Conservation (phyloP, 2,113 vertebrate genomes). For the Maccullochella peelii region DNA sequence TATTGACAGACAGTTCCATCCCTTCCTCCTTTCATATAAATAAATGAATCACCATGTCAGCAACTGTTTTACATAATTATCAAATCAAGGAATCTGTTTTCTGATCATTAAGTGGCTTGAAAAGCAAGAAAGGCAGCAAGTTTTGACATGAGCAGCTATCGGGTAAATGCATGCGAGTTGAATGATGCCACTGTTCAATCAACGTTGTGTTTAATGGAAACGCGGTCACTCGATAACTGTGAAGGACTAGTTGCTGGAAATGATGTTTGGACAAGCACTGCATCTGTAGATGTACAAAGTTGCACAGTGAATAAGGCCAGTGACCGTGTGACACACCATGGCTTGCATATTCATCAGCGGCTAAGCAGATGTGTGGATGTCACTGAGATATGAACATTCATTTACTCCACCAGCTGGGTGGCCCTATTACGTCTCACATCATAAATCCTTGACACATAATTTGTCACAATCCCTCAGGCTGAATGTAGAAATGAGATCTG, state of each 20-base stretch:
- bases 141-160: conserved; percentile 8
- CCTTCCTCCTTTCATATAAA: conserved; percentile 9
- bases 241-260: conserved; percentile 15
- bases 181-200: conserved; percentile 17
- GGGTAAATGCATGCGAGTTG: conserved; percentile 4
- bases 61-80: conserved; percentile 26
- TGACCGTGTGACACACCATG: conserved; percentile 53
- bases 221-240: conserved; percentile 5
- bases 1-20: conserved; percentile 14
- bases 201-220: conserved; percentile 16
- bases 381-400: conserved; percentile 78
- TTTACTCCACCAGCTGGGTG: conserved; percentile 80
- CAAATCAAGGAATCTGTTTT: conserved; percentile 11
- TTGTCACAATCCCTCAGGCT: conserved; percentile 77
- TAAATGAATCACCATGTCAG: conserved; percentile 11
- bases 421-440: conserved; percentile 81
- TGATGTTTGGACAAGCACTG: conserved; percentile 20
- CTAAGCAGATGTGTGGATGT: conserved; percentile 79
- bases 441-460: conserved; percentile 82
- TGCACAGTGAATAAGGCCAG: conserved; percentile 43
- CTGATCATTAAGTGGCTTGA: background rate
- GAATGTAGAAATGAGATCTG: conserved; percentile 58
- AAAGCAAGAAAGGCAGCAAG: background rate
- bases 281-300: conserved; percentile 10
- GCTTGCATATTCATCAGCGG: conserved; percentile 52